Evolutionary conservation across 2,888 invertebrate species (phyloP), one percentile per base, ranked within the genome.

Genomic region (Cetonia aurata): DNA sequence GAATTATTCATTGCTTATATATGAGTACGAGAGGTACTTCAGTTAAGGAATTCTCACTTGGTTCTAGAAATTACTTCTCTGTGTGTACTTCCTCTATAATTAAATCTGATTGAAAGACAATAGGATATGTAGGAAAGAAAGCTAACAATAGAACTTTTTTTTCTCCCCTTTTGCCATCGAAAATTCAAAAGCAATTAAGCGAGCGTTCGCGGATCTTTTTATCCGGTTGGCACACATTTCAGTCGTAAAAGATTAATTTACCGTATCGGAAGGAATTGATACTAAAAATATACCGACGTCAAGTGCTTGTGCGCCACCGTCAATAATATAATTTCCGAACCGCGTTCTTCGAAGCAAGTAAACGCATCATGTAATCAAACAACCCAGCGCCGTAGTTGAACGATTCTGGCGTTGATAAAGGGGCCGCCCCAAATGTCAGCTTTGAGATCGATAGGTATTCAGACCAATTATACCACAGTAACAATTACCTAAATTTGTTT

Each of bases 261-360:
- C 15, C 48, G 31, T 33, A 48, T 31, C 19, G 60, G 48, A 62
- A 48, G 60, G 48, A 62, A 62, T 31, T 17, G 57, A 15, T 57
- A 33, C 48, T 62, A 62, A 62, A 62, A 62, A 62, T 62, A 62
- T 33, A 44, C 31, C 6, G 37, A 13, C 13, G 13, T 48, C 62
- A 62, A 62, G 62, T 50, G 48, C 15, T 62, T 48, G 33, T 62
- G 62, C 33, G 62, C 48, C 37, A 33, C 17, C 62, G 48, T 48
- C 48, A 13, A 37, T 50, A 48, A 62, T 50, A 33, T 48, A 62
- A 62, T 62, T 62, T 62, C 62, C 62, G 13, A 62, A 62, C 37
- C 50, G 48, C 15, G 62, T 33, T 48, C 37, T 31, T n/a, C 48
- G 62, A 33, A 62, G 62, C 62, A 62, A 62, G 31, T 62, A 56